Evolutionary conservation across 1,140 invertebrate species (phyloP), one percentile per base, ranked within the genome.

Genomic region (Megalopta genalis): DNA sequence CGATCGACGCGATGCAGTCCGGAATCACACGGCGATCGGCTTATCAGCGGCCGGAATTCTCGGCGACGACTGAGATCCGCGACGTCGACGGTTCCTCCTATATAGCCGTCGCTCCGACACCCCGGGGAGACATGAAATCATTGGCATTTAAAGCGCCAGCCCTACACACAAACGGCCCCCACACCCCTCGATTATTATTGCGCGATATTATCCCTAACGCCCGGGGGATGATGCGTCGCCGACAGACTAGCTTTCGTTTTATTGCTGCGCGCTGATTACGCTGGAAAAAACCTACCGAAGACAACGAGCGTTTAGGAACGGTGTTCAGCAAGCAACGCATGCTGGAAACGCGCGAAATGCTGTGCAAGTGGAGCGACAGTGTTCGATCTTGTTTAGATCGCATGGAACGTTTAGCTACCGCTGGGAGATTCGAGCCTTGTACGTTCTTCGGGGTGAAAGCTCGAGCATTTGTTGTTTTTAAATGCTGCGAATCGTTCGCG

Each of bases 101-200:
- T 91, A 91, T 91, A 90, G 82, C 81, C 63, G 27, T 81, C 54
- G 42, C 66, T 54, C 54, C 32, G 65, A 67, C 74, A 83, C 87
- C 87, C 90, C 82, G 66, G 91, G 90, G 91, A 91, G 86, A 88
- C 83, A 91, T 92, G 84, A 92, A 92, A 92, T 92, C 91, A 90
- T 87, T 92, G 91, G 91, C 91, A 92, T 92, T 92, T 92, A 90
- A 91, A 91, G 91, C 91, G 90, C 80, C 88, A 87, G 86, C 77
- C 69, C 80, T 84, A 76, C 74, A 77, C 74, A 77, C 54, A 57
- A 70, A 54, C 80, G 75, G 64, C 86, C 81, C 62, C 49, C 71
- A 57, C 77, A 70, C 75, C 81, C 60, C 71, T 70, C 82, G 70
- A 80, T 83, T 83, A 86, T 86, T 89, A 89, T 89, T 89, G 71